Evolutionary conservation across 2,888 invertebrate genomes (phyloP).

Genomic region (Plagodis dolabraria): DNA sequence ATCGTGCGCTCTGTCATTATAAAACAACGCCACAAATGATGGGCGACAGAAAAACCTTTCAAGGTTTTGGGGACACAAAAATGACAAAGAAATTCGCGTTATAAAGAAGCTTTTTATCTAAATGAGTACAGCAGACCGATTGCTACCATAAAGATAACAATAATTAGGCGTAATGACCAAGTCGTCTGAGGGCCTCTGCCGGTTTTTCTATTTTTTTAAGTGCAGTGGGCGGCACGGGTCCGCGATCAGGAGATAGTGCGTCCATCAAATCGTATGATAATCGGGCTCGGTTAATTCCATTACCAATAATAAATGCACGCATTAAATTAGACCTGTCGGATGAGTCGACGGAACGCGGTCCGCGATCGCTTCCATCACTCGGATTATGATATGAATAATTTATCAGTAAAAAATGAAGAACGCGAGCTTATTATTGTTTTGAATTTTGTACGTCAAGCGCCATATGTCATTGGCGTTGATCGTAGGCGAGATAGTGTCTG

Average conservation of each 20-base stretch:
- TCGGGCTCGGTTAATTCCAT: slow-evolving; percentile 83
- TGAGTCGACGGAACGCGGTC: slow-evolving; percentile 77
- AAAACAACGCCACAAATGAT: slow-evolving; percentile 53
- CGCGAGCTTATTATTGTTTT: slow-evolving; percentile 76
- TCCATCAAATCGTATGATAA: slow-evolving; percentile 85
- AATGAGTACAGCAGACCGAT: slow-evolving; percentile 72
- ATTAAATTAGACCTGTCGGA: slow-evolving; percentile 83
- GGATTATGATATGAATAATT: slow-evolving; percentile 84
- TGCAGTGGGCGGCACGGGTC: slow-evolving; percentile 73
- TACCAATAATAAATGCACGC: slow-evolving; percentile 84
- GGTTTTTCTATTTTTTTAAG: slow-evolving; percentile 60
- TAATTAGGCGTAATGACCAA: slow-evolving; percentile 81
- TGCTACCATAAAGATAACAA: slow-evolving; percentile 83
- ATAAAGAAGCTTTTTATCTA: slow-evolving; percentile 69
- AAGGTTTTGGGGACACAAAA: slow-evolving; percentile 58
- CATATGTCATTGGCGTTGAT: slow-evolving; percentile 63
- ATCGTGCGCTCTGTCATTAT: slow-evolving; percentile 70
- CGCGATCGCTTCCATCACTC: slow-evolving; percentile 76
- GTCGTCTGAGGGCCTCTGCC: slow-evolving; percentile 62
- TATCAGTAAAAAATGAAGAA: slow-evolving; percentile 74
- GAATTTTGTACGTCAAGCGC: slow-evolving; percentile 68
- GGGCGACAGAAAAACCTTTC: slow-evolving; percentile 51
- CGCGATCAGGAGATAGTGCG: slow-evolving; percentile 78
- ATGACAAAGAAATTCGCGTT: slow-evolving; percentile 72
- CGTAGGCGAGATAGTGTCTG: slow-evolving; percentile 60